These are phyloP conservation scores for Montipora capricornis DNA, from an alignment of 64 coral and sea anemone genomes.

Conservation along the genomic window DNA sequence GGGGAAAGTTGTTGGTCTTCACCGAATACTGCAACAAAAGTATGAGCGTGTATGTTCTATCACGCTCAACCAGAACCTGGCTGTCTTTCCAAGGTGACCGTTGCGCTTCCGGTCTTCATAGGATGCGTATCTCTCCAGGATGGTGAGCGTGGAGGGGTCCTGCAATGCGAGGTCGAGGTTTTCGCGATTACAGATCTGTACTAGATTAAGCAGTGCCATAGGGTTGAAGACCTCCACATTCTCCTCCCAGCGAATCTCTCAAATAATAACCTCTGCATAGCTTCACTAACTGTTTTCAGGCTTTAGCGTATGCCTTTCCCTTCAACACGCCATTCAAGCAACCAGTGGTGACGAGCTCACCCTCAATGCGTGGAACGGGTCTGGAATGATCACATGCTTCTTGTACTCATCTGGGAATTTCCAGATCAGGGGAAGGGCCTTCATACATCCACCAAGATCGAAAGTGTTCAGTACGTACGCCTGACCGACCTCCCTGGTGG, in stretches of 20 bases:
- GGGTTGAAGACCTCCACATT: constrained; percentile 1
- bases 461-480: constrained; percentile 60
- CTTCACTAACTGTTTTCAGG: constrained; percentile 65
- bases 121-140: constrained; percentile 17
- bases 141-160: background rate
- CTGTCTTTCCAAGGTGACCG: constrained; percentile 44
- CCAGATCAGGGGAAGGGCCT: constrained; percentile 62
- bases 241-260: constrained; percentile 21
- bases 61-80: constrained; percentile 61
- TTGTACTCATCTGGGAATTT: no score
- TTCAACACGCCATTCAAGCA: constrained; percentile 32
- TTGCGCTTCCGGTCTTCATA: constrained; percentile 15
- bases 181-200: constrained; percentile 19
- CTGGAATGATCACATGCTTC: constrained; percentile 33
- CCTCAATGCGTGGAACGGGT: no score
- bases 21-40: constrained; percentile 51
- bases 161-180: constrained; percentile 6
- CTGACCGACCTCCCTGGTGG: constrained; percentile 57
- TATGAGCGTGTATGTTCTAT: constrained; percentile 47
- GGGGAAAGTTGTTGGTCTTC: constrained; percentile 46
- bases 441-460: constrained; percentile 58
- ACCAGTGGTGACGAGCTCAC: constrained; percentile 44
- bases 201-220: constrained; percentile 9
- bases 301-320: constrained; percentile 52
- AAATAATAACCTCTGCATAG: constrained; percentile 42